Base-by-base conservation (phyloP, 1,140 invertebrate species). In the Pachypeltis micranthus region DNA sequence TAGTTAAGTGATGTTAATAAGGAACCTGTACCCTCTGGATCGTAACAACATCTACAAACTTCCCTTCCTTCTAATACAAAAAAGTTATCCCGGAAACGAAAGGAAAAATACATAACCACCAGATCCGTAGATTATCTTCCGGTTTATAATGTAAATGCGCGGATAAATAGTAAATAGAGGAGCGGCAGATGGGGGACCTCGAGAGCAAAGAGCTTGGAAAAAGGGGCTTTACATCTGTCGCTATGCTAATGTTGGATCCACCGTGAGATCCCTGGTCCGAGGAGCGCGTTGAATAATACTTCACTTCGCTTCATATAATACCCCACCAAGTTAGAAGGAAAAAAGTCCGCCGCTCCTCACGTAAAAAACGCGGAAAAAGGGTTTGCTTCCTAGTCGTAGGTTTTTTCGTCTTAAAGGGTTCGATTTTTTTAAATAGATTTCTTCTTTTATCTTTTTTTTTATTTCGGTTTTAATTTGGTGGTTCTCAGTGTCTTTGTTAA, bases 61-160 rank as follows among this genome's bases (percentile, higher is more conserved):
- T n/a, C n/a, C n/a, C n/a, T n/a, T n/a, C n/a, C n/a, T n/a, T n/a
- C n/a, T n/a, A n/a, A n/a, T n/a, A n/a, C n/a, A n/a, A n/a, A n/a
- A n/a, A n/a, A n/a, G n/a, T n/a, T n/a, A n/a, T n/a, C n/a, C n/a
- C n/a, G n/a, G n/a, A n/a, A n/a, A n/a, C n/a, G n/a, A n/a, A n/a
- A n/a, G n/a, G n/a, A n/a, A n/a, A n/a, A n/a, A n/a, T n/a, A n/a
- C n/a, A n/a, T n/a, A n/a, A n/a, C n/a, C n/a, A n/a, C n/a, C n/a
- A n/a, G n/a, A n/a, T n/a, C 34, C 3, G 58, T 56, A 26, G 51
- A 26, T 65, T 44, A 58, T 63, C 54, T 23, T 63, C n/a, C 56
- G 44, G 29, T 56, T 26, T 29, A 44, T 60, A 44, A 26, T 56
- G 25, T 24, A 24, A 24, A 56, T 56, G 19, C 54, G 26, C 26